Base-by-base conservation (phyloP, 2,888 invertebrate species). In the Archips crataeganus region DNA sequence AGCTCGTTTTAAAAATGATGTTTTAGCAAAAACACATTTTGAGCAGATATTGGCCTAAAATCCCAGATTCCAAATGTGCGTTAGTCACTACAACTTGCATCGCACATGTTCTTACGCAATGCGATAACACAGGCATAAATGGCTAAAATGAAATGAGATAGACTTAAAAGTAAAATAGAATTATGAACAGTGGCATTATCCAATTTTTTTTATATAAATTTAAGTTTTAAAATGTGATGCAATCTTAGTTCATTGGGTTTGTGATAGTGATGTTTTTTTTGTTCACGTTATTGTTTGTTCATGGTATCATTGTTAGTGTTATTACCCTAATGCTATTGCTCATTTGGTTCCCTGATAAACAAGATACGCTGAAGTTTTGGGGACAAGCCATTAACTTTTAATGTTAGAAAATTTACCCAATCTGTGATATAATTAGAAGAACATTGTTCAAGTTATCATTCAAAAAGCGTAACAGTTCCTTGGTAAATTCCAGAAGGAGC, bases 401-500 rank as follows among this genome's bases (percentile, higher is more conserved):
- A 39, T 39, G 39, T 39, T 4, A 39, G 23, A 23, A 23, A 23
- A 23, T 23, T 23, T 23, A 23, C 23, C 23, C 23, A 23, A 23
- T 23, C 23, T 23, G 23, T 23, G 23, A 23, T 23, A 23, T 23
- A 23, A 23, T 23, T 23, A 23, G 23, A 23, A 23, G 23, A 23
- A 23, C 11, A 11, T 11, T 15, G 4, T 54, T 23, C 23, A 23
- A 54, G 9, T 54, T 23, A 6, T 15, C 15, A 9, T 13, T 59
- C 5, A 34, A 34, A 60, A 60, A 34, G 34, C 34, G 8, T 60
- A 60, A 60, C n/a, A 13, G 13, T 49, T 9, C 6, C n/a, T 32
- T n/a, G 13, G 9, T 23, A 36, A 60, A 70, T 90, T 90, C 11
- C 91, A 94, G 93, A 93, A 92, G 84, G 93, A 93, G 57, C 71